A percentile compares a stretch with the other conserved stretches of the same genome.
phyloP scores from a whole-genome alignment of 1,140 invertebrate genomes.

The Drosophila sulfurigaster region DNA sequence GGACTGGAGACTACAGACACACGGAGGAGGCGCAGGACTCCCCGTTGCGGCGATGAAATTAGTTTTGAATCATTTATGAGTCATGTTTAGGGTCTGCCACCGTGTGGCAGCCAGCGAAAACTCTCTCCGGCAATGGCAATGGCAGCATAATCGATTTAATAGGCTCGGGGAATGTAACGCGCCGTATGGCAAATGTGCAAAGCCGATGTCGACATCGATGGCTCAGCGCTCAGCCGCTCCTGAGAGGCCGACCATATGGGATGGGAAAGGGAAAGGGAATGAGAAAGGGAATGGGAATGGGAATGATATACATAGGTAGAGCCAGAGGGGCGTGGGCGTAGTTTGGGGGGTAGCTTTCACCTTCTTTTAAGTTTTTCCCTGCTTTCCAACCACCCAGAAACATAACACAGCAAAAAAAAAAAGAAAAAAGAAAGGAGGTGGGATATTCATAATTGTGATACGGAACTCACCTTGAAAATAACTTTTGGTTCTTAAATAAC shows the following conservation, averaged over 20 bases:
- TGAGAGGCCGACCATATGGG: constrained; percentile 45
- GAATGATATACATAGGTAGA: not conserved
- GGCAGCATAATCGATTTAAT: constrained; percentile 78
- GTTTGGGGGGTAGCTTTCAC: constrained; percentile 20
- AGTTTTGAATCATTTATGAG: constrained; percentile 83
- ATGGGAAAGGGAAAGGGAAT: constrained; percentile 4
- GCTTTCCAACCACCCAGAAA: constrained; percentile 21
- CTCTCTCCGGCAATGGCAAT: constrained; percentile 21
- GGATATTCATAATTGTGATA: constrained; percentile 2
- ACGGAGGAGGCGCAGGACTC: constrained; percentile 49
- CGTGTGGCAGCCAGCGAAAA: constrained; percentile 4
- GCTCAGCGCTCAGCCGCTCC: constrained; percentile 9
- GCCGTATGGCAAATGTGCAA: constrained; percentile 57
- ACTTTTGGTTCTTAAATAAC: constrained; percentile 98
- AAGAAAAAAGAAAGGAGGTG: not conserved
- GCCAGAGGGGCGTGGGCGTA: not conserved
- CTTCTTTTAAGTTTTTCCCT: constrained; percentile 15
- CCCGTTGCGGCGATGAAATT: constrained; percentile 76
- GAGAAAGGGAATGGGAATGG: not conserved
- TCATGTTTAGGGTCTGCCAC: constrained; percentile 74
- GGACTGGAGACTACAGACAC: constrained; percentile 28
- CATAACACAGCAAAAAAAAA: no score
- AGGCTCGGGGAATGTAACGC: constrained; percentile 65
- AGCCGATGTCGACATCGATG: constrained; percentile 5
- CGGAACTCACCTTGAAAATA: constrained; percentile 98